These are phyloP conservation scores for Lycaon pictus DNA, from an alignment of 2,113 vertebrate species.

Conservation along the genomic window DNA sequence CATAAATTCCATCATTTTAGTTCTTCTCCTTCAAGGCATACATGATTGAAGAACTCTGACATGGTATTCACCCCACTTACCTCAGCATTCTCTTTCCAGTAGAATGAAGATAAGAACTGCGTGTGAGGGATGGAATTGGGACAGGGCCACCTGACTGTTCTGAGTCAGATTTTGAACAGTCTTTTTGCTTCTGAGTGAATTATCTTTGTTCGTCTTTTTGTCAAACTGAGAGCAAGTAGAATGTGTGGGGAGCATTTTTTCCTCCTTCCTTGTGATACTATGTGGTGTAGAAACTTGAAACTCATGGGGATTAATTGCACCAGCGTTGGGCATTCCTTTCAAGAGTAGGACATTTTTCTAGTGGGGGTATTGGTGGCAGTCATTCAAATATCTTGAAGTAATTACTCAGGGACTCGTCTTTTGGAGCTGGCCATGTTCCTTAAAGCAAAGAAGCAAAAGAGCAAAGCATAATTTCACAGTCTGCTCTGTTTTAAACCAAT, in stretches of 20 bases:
- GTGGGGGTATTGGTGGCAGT: conserved; percentile 6
- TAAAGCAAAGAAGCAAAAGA: conserved; percentile 22
- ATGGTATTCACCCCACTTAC: background rate
- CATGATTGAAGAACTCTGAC: background rate
- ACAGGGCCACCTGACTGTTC: background rate
- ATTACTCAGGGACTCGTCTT: background rate
- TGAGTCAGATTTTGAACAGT: background rate
- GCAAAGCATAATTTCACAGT: background rate
- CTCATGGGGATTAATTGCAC: conserved; percentile 29
- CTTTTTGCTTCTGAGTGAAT: background rate
- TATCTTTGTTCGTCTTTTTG: background rate
- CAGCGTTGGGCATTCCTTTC: background rate
- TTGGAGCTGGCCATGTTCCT: background rate
- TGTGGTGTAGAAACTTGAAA: background rate
- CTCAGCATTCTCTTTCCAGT: background rate
- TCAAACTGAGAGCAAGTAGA: background rate
- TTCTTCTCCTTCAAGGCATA: background rate
- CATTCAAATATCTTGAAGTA: conserved; percentile 8
- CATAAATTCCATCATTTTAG: background rate
- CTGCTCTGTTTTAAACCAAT: background rate
- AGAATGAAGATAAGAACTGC: background rate
- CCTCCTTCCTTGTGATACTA: background rate
- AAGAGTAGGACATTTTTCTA: background rate
- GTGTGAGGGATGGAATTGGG: background rate
- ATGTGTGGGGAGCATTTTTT: background rate